phyloP scores from a whole-genome alignment of 2,797 vertebrate species.

The Pipistrellus nathusii region DNA sequence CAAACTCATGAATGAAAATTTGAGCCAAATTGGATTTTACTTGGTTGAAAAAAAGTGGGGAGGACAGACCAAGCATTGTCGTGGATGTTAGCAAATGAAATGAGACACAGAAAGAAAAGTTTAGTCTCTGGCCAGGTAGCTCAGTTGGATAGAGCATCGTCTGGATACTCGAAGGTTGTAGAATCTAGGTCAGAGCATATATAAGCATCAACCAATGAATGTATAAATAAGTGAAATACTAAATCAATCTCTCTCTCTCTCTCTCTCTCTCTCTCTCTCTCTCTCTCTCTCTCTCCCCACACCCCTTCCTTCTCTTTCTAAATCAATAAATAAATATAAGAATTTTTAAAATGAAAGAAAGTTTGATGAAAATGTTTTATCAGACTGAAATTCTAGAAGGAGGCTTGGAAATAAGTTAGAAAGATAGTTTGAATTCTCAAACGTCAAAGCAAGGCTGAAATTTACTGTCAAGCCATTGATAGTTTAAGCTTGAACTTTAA shows the following conservation, averaged over 20 bases:
- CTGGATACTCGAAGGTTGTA: not conserved
- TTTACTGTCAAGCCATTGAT: not conserved
- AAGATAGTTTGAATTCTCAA: not conserved
- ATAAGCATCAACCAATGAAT: not conserved
- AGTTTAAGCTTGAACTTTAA: not conserved
- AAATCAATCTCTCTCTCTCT: not conserved
- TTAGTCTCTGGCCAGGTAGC: not conserved
- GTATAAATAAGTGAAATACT: not conserved
- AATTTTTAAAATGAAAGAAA: not conserved
- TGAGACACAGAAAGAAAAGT: not conserved
- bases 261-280: not conserved
- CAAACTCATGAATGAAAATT: not conserved
- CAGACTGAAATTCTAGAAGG: slow-evolving; percentile 50
- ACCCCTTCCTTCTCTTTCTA: not conserved
- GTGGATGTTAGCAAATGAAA: not conserved
- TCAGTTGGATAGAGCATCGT: not conserved
- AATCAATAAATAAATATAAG: not conserved
- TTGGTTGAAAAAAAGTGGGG: not conserved
- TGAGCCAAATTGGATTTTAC: not conserved
- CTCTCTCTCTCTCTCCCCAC: not conserved
- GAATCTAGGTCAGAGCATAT: not conserved
- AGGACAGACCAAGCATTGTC: not conserved
- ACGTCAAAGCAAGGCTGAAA: not conserved
- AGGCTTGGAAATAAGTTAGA: not conserved
- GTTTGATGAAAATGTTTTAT: not conserved